phyloP scores from a whole-genome alignment of 2,888 invertebrate genomes.

The Apantesis nais region DNA sequence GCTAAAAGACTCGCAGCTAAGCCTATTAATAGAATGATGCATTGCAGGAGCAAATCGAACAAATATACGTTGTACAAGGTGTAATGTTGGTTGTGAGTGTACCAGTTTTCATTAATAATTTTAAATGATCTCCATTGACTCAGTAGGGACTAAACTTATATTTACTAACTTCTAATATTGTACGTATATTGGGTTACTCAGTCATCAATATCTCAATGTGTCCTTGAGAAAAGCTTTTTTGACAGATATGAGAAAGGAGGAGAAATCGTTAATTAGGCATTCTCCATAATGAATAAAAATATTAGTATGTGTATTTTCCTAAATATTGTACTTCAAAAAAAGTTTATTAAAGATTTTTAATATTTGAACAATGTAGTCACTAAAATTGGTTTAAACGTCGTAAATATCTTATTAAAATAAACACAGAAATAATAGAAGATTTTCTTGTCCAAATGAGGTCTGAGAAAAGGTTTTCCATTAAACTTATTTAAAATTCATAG shows the following conservation, averaged over 20 bases:
- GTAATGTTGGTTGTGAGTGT: no score
- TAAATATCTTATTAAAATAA: no score
- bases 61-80: slow-evolving; percentile 14
- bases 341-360: background rate
- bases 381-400: background rate
- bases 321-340: background rate
- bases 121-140: no score
- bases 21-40: slow-evolving; percentile 21
- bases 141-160: no score
- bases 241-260: background rate
- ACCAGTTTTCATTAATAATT: no score
- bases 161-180: background rate
- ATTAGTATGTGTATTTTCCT: background rate
- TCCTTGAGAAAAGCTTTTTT: background rate
- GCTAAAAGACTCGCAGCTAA: slow-evolving; percentile 21
- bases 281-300: background rate
- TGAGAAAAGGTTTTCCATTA: background rate
- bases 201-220: background rate
- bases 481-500: background rate
- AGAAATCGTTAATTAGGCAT: background rate
- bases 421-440: background rate
- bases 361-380: background rate
- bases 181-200: background rate
- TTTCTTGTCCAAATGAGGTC: background rate
- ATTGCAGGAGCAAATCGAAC: slow-evolving; percentile 11